Base-by-base conservation (phyloP, 2,797 vertebrate species). In the Pipistrellus nathusii region DNA sequence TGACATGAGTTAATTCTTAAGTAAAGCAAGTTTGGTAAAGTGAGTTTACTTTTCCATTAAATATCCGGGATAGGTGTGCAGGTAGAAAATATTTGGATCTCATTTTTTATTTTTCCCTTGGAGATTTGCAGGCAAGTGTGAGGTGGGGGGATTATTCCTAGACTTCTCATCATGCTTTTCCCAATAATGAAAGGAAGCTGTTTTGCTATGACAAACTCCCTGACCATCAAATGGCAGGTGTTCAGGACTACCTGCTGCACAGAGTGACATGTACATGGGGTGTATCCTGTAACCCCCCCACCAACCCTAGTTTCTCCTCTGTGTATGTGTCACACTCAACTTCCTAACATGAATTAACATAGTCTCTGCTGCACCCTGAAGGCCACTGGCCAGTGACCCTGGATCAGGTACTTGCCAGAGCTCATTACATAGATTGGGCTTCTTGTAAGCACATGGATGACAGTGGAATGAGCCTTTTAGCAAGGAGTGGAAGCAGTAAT, bases 1-100 rank as follows among this genome's bases (percentile, higher is more conserved):
- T 88, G 66, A 85, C 38, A 76, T 53, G 14, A 85, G 46, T 90
- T 23, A 90, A 78, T 90, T 77, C 62, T 85, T 85, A 53, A 81
- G 14, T 41, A 85, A 86, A 73, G 48, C 27, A 85, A 72, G 21
- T 80, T 77, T 55, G 25, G 30, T 76, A 89, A 88, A 53, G 20
- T 90, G 20, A 68, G 44, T n/a, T 93, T 75, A 77, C 6, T 66
- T 91, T 80, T 75, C 53, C 21, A 48, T 87, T 80, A 91, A 84
- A 44, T 85, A 86, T 78, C 64, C 90, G 32, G 53, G 21, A 38
- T 76, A 32, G 68, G 3, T 62, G 14, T 20, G 59, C 8, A 83
- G 38, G 5, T 21, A 85, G 62, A 38, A 96, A 76, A 59, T 87
- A 76, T 73, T 91, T 68, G 6, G 3, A 38, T 80, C 32, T 38